phyloP scores from a whole-genome alignment of 2,888 invertebrate species.

The Muschampia plurimacula region DNA sequence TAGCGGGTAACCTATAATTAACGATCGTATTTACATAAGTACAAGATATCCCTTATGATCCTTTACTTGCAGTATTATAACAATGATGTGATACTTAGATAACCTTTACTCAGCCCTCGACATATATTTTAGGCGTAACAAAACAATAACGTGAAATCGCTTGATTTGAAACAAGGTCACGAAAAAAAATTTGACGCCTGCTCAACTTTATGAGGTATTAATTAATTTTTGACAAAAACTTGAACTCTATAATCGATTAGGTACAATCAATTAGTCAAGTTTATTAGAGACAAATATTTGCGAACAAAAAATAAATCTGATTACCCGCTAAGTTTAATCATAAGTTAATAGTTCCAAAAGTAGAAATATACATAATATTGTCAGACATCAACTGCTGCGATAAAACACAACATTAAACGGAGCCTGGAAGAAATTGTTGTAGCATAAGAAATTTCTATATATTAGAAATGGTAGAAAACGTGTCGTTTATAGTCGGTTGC shows the following conservation, averaged over 20 bases:
- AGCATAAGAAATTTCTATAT: slow-evolving; percentile 14
- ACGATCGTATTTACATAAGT: neutral
- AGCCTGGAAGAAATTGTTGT: neutral
- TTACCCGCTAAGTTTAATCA: neutral
- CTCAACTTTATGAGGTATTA: slow-evolving; percentile 56
- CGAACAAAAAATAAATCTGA: slow-evolving; percentile 20
- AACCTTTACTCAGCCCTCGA: slow-evolving; percentile 83
- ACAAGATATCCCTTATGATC: neutral
- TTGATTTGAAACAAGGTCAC: slow-evolving; percentile 73
- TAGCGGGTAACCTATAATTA: too few species aligned
- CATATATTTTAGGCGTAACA: slow-evolving; percentile 79
- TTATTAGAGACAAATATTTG: slow-evolving; percentile 22
- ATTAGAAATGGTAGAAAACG: slow-evolving; percentile 54
- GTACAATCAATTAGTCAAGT: slow-evolving; percentile 36
- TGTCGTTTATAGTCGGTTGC: slow-evolving; percentile 74
- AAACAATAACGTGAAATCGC: slow-evolving; percentile 84
- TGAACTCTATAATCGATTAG: slow-evolving; percentile 44
- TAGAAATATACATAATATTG: neutral
- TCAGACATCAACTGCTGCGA: neutral
- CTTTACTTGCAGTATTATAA: neutral
- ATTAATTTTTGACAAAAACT: slow-evolving; percentile 24
- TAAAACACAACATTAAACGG: neutral
- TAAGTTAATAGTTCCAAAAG: neutral
- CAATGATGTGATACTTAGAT: slow-evolving; percentile 60
- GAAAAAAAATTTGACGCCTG: slow-evolving; percentile 69